Percentiles rank a stretch among this genome's conserved stretches.
Conservation (phyloP, 2,888 invertebrate genomes). For the Melanostoma scalare region DNA sequence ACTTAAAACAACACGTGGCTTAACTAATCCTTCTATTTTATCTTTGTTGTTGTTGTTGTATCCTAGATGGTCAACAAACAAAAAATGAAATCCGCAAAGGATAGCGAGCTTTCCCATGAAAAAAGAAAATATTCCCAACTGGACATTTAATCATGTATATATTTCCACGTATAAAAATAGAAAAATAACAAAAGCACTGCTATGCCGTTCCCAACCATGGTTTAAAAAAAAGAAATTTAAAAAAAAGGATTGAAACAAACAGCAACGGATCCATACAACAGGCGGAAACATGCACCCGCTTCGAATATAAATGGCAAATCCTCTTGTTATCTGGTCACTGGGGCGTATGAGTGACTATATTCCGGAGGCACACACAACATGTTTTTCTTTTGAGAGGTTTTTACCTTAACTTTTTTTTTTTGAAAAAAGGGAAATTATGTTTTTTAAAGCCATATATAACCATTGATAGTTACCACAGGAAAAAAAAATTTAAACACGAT, state of each 20-base stretch:
- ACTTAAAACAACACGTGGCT: conserved; percentile 35
- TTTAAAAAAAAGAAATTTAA: conserved; percentile 1
- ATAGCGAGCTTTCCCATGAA: conserved; percentile 39
- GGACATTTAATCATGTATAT: conserved; percentile 61
- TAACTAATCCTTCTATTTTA: conserved; percentile 37
- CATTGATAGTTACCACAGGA: conserved; percentile 45
- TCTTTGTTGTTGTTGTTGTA: conserved; percentile 10
- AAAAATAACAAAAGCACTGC: neutral
- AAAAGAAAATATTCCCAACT: conserved; percentile 46
- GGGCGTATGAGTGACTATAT: conserved; percentile 62
- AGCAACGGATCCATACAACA: conserved; percentile 35
- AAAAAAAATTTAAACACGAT: conserved; percentile 11
- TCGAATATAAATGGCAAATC: conserved; percentile 56
- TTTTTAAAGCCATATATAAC: conserved; percentile 17
- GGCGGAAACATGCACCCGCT: conserved; percentile 48
- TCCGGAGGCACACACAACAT: conserved; percentile 12
- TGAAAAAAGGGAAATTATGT: conserved; percentile 4
- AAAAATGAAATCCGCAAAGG: conserved; percentile 26
- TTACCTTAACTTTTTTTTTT: conserved; percentile 11
- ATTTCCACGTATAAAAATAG: conserved; percentile 42
- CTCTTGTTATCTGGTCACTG: conserved; percentile 63
- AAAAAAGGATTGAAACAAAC: conserved; percentile 26
- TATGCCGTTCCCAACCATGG: conserved; percentile 8
- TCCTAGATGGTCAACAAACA: conserved; percentile 17
- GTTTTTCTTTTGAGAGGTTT: conserved; percentile 45